These are phyloP conservation scores for Ammodytes marinus DNA, from an alignment of 2,113 vertebrate species.

Conservation along the genomic window DNA sequence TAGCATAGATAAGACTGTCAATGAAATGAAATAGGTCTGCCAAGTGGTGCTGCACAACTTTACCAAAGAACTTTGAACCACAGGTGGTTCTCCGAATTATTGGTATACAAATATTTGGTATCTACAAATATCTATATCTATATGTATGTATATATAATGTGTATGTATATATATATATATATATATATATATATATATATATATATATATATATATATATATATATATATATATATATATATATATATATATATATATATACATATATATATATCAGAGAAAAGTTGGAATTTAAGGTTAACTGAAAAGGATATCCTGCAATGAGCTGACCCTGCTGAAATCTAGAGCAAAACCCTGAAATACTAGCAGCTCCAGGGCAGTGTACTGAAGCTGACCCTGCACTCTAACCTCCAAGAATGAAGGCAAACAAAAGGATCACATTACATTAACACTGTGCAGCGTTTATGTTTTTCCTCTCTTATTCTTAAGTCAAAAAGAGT, in stretches of 20 bases:
- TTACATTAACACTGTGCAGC: background rate
- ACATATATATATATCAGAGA: slow-evolving; percentile 19
- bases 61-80: background rate
- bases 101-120: no score
- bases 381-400: slow-evolving; percentile 30
- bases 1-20: slow-evolving; percentile 19
- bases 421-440: slow-evolving; percentile 12
- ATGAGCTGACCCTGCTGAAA: slow-evolving; percentile 1
- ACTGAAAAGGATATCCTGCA: background rate
- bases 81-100: background rate
- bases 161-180: no score
- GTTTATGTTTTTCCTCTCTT: background rate
- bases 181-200: background rate
- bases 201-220: no score
- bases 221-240: no score
- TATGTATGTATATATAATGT: no score
- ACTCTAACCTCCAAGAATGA: slow-evolving; percentile 18
- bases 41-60: slow-evolving; percentile 4
- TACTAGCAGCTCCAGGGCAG: background rate
- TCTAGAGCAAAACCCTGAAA: background rate
- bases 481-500: slow-evolving; percentile 1
- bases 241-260: no score
- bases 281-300: background rate
- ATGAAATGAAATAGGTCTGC: slow-evolving; percentile 29
- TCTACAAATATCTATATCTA: no score